phyloP scores from a whole-genome alignment of 2,888 invertebrate genomes.

The Mycalesis mineus region DNA sequence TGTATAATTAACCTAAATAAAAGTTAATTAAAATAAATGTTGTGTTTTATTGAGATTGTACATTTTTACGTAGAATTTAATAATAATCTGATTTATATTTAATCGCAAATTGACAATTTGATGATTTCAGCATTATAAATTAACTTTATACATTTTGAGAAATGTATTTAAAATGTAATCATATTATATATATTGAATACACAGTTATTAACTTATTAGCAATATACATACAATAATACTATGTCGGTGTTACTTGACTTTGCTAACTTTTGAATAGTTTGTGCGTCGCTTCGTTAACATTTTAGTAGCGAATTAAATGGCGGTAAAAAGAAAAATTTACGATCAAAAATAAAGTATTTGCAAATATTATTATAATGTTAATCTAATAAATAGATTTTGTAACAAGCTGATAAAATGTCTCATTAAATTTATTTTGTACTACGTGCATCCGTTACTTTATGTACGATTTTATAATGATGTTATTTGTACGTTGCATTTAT shows the following conservation, averaged over 20 bases:
- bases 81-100: not conserved
- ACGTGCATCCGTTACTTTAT: not conserved
- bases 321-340: too few species aligned
- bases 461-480: not conserved
- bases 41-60: not conserved
- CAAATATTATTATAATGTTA: not conserved
- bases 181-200: too few species aligned
- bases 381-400: not conserved
- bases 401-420: slow-evolving; percentile 5
- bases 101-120: not conserved
- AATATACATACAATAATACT: too few species aligned
- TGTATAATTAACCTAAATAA: not conserved
- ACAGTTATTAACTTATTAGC: too few species aligned
- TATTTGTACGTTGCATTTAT: not conserved
- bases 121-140: not conserved
- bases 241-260: not conserved
- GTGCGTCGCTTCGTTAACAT: not conserved
- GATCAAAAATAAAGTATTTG: not conserved
- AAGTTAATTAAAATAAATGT: not conserved
- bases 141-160: too few species aligned
- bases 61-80: not conserved
- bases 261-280: not conserved
- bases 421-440: slow-evolving; percentile 16
- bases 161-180: too few species aligned
- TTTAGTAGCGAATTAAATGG: not conserved